Evolutionary conservation across 1,140 invertebrate genomes (phyloP).

Genomic region (Sesamia nonagrioides): DNA sequence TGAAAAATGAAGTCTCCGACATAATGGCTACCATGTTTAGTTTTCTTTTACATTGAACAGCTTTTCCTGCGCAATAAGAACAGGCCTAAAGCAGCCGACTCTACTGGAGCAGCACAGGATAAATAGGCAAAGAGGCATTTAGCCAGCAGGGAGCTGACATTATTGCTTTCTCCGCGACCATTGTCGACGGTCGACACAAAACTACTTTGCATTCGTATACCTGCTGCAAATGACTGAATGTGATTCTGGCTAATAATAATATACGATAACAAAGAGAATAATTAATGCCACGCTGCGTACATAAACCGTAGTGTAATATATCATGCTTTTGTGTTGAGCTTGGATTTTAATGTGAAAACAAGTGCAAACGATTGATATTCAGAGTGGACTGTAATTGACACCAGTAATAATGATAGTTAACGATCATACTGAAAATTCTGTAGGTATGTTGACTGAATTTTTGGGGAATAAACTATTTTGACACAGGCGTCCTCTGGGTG

Average conservation of each 20-base stretch:
- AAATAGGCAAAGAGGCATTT: slow-evolving; percentile 61
- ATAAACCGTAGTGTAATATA: not conserved
- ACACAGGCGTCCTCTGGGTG: no score
- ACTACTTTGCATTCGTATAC: slow-evolving; percentile 52
- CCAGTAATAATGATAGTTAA: slow-evolving; percentile 52
- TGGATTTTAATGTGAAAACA: not conserved
- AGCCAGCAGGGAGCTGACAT: slow-evolving; percentile 50
- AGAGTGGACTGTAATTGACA: slow-evolving; percentile 52
- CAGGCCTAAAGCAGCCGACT: slow-evolving; percentile 50
- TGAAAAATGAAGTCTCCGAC: no score
- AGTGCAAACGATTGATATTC: slow-evolving; percentile 19
- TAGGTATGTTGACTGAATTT: no score
- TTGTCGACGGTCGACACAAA: slow-evolving; percentile 45
- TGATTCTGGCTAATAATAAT: slow-evolving; percentile 31
- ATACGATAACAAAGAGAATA: slow-evolving; percentile 28
- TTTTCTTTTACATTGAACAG: slow-evolving; percentile 11
- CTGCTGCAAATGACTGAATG: slow-evolving; percentile 46
- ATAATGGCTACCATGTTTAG: no score
- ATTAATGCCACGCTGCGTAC: slow-evolving; percentile 12
- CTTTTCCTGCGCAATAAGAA: slow-evolving; percentile 51
- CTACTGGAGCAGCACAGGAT: slow-evolving; percentile 55
- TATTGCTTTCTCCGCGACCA: slow-evolving; percentile 58
- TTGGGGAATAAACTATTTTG: no score
- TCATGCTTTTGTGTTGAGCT: slow-evolving; percentile 13
- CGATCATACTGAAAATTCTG: slow-evolving; percentile 50